Evolutionary conservation across 2,113 vertebrate species (phyloP).

Genomic region (Phyllostomus hastatus): DNA sequence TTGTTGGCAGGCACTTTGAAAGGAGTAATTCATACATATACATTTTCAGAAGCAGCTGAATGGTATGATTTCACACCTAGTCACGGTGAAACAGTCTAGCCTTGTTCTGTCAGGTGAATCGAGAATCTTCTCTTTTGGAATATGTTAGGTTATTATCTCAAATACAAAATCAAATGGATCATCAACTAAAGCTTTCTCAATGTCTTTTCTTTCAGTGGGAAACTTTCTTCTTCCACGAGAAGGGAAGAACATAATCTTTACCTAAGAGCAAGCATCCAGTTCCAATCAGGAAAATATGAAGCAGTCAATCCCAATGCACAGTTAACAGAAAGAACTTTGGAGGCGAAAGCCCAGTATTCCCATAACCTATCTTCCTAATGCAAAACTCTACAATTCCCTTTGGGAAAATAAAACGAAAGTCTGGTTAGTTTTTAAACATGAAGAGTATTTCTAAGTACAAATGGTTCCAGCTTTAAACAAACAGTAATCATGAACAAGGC

Average conservation of each 20-base stretch:
- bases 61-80: not conserved
- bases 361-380: not conserved
- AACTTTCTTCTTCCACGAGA: not conserved
- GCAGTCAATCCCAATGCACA: not conserved
- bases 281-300: not conserved
- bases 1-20: constrained; percentile 40
- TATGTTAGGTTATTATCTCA: constrained; percentile 33
- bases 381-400: not conserved
- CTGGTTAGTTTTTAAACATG: not conserved
- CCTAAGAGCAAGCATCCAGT: not conserved
- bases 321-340: not conserved
- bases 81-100: not conserved
- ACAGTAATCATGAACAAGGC: not conserved
- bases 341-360: not conserved
- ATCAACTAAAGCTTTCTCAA: constrained; percentile 16
- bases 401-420: constrained; percentile 2
- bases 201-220: not conserved
- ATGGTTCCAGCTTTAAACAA: not conserved
- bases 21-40: constrained; percentile 14
- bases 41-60: constrained; percentile 21
- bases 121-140: not conserved
- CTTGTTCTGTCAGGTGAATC: constrained; percentile 27
- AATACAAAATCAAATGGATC: constrained; percentile 23
- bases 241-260: not conserved
- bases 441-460: not conserved